Percentiles rank a stretch among this genome's conserved stretches.
Evolutionary conservation across 2,797 vertebrate genomes (phyloP).

Genomic region (Xenopus petersii): DNA sequence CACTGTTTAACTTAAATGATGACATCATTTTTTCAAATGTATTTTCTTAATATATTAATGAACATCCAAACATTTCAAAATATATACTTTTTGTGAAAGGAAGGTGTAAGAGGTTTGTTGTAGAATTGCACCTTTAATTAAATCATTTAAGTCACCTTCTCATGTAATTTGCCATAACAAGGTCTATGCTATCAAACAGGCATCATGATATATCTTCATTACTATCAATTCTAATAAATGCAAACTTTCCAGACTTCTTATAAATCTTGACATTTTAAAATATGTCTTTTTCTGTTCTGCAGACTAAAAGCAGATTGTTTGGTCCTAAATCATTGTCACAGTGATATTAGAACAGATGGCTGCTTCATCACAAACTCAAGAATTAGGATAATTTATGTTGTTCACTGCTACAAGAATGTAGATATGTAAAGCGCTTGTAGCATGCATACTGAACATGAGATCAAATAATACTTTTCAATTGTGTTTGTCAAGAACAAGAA

Average conservation of each 20-base stretch:
- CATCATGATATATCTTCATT: constrained; percentile 72
- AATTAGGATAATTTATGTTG: constrained; percentile 79
- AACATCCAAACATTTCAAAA: too few relatives aligned
- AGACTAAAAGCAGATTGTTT: constrained; percentile 71
- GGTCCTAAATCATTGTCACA: constrained; percentile 72
- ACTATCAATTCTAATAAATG: constrained; percentile 79
- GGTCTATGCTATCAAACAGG: constrained; percentile 65
- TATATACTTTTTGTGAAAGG: background rate
- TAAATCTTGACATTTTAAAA: constrained; percentile 78
- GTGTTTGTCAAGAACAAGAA: too few relatives aligned
- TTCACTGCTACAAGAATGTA: constrained; percentile 76
- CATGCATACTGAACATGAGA: constrained; percentile 66
- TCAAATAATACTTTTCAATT: constrained; percentile 33
- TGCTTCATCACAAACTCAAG: constrained; percentile 73
- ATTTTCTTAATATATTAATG: too few relatives aligned
- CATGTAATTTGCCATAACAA: constrained; percentile 61
- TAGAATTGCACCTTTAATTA: constrained; percentile 66
- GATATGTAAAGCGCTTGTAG: constrained; percentile 74
- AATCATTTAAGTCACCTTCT: constrained; percentile 65
- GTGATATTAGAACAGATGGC: constrained; percentile 80
- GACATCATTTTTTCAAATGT: too few relatives aligned
- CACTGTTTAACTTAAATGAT: too few relatives aligned
- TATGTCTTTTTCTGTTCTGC: constrained; percentile 75
- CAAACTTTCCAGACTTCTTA: constrained; percentile 73
- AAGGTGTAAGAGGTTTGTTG: background rate